Percentiles rank a stretch among this genome's conserved stretches.
phyloP scores from a whole-genome alignment of 2,113 vertebrate genomes.

The Phyllostomus hastatus region DNA sequence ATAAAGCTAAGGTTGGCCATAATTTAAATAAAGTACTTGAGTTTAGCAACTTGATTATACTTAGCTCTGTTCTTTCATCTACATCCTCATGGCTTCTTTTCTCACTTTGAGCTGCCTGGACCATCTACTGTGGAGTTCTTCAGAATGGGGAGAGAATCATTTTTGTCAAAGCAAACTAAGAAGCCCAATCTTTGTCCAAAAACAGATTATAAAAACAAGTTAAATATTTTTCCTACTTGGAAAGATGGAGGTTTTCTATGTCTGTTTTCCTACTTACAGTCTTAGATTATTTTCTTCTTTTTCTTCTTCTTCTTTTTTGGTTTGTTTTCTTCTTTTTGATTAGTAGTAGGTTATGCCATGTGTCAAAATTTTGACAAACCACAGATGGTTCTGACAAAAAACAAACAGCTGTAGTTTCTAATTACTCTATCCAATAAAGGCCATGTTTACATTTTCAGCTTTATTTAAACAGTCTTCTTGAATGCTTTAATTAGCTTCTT shows the following conservation, averaged over 20 bases:
- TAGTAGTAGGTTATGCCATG: not conserved
- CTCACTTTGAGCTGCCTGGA: not conserved
- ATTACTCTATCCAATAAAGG: not conserved
- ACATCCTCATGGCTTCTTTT: not conserved
- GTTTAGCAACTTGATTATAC: not conserved
- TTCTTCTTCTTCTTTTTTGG: not conserved
- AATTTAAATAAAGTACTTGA: not conserved
- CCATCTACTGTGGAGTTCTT: not conserved
- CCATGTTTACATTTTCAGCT: slow-evolving; percentile 24
- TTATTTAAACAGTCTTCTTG: slow-evolving; percentile 34
- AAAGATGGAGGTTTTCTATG: not conserved
- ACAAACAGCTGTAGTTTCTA: slow-evolving; percentile 48
- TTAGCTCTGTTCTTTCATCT: not conserved
- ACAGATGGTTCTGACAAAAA: slow-evolving; percentile 24
- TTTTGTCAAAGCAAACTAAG: not conserved
- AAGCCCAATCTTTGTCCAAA: not conserved
- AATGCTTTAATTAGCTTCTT: slow-evolving; percentile 36
- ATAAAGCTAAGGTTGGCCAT: not conserved
- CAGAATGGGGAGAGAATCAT: not conserved
- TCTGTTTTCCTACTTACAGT: slow-evolving; percentile 33
- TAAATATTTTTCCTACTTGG: slow-evolving; percentile 9
- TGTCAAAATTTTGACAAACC: slow-evolving; percentile 33
- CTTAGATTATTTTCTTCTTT: not conserved
- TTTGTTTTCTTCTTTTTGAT: slow-evolving; percentile 24
- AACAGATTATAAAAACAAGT: not conserved